These are phyloP conservation scores for Parambassis ranga DNA, from an alignment of 2,797 vertebrate species.

Conservation along the genomic window DNA sequence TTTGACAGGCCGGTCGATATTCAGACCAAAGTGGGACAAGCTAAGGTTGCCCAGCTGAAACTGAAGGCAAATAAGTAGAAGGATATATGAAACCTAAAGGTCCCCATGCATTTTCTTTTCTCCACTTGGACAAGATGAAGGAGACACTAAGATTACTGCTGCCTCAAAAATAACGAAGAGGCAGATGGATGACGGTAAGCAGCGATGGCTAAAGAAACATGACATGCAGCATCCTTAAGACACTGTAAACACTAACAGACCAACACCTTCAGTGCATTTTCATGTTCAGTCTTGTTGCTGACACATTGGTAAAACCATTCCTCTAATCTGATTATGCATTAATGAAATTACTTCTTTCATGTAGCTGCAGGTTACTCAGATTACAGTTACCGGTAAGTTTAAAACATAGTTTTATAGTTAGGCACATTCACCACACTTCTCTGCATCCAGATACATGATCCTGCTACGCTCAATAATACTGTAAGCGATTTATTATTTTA, in stretches of 20 bases:
- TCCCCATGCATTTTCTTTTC: constrained; percentile 38
- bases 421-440: not conserved
- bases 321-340: constrained; percentile 53
- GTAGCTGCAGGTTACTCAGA: constrained; percentile 13
- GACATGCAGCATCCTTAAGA: not conserved
- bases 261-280: constrained; percentile 23
- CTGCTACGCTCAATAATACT: not conserved
- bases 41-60: constrained; percentile 86
- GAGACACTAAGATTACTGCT: not conserved
- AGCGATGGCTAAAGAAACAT: constrained; percentile 2
- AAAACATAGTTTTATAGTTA: constrained; percentile 18
- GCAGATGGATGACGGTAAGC: not conserved
- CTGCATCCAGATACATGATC: constrained; percentile 8
- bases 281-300: not conserved
- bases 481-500: too few relatives aligned
- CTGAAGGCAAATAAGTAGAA: constrained; percentile 65
- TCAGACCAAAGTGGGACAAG: constrained; percentile 82
- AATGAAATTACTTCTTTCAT: constrained; percentile 7
- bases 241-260: constrained; percentile 9
- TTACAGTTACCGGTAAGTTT: constrained; percentile 2
- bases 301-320: constrained; percentile 3
- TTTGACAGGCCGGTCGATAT: constrained; percentile 89
- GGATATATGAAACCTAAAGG: constrained; percentile 23
- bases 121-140: not conserved
- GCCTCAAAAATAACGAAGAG: not conserved